phyloP scores from a whole-genome alignment of 2,888 invertebrate species.

The Hirtodrosophila cameraria region DNA sequence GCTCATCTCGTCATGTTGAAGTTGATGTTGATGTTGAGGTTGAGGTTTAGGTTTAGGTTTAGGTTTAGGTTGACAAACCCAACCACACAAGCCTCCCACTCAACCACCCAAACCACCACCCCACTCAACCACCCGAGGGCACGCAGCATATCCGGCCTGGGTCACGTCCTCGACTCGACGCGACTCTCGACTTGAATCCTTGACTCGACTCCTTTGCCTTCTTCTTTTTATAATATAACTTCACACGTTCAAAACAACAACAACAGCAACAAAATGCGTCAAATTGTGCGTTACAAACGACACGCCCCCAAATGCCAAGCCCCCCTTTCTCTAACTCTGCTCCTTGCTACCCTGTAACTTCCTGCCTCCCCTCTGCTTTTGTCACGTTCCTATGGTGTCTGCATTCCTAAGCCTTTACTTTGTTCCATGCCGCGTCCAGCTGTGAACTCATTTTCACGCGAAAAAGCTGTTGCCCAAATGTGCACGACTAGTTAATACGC shows the following conservation, averaged over 20 bases:
- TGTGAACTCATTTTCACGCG: constrained; percentile 11
- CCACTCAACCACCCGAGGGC: constrained; percentile 32
- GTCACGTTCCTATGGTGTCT: constrained; percentile 44
- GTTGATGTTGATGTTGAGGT: constrained; percentile 57
- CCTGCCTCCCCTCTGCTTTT: neutral
- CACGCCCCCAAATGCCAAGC: constrained; percentile 54
- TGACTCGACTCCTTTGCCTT: constrained; percentile 9
- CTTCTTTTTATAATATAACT: constrained; percentile 32
- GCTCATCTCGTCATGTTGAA: constrained; percentile 67
- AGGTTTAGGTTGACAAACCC: constrained; percentile 70
- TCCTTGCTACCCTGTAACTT: too few species aligned
- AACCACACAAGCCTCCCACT: constrained; percentile 12
- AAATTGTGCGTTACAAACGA: constrained; percentile 74
- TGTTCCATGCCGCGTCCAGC: constrained; percentile 37
- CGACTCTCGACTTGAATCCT: neutral
- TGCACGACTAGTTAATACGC: neutral
- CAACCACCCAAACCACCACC: constrained; percentile 5
- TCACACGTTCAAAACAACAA: constrained; percentile 53
- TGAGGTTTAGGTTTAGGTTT: constrained; percentile 45
- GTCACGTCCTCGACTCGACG: constrained; percentile 37
- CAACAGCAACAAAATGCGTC: constrained; percentile 58
- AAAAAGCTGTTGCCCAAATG: neutral
- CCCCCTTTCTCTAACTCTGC: neutral
- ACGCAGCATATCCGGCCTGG: constrained; percentile 65
- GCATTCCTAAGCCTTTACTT: constrained; percentile 43